A percentile compares a stretch with the other conserved stretches of the same genome.
Conservation (phyloP, 2,113 vertebrate genomes). For the Xiphorhynchus elegans region DNA sequence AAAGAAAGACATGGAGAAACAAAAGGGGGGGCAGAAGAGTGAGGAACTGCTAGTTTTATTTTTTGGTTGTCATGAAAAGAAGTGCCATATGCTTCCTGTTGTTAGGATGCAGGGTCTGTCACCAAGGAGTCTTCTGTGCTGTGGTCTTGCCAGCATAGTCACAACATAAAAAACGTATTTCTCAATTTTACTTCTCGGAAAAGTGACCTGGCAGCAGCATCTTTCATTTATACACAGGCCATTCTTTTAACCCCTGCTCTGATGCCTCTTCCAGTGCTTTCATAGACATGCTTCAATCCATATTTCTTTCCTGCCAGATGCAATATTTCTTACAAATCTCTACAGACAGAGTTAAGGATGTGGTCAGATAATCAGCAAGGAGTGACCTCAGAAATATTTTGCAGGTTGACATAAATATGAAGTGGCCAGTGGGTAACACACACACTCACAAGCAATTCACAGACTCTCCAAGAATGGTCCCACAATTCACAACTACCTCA, state of each 20-base stretch:
- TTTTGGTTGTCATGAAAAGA: neutral
- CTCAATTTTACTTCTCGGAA: neutral
- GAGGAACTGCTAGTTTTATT: neutral
- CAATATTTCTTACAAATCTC: neutral
- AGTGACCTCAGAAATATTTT: neutral
- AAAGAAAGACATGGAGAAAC: neutral
- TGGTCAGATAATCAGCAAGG: neutral
- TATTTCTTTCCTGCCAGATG: neutral
- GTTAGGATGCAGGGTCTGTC: neutral
- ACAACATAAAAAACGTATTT: neutral
- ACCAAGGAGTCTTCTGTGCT: neutral
- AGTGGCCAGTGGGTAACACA: neutral
- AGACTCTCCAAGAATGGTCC: neutral
- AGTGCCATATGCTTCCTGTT: neutral
- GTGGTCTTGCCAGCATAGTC: neutral
- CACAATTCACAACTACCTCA: neutral
- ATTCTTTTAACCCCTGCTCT: neutral
- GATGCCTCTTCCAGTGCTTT: neutral
- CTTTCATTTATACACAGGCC: neutral
- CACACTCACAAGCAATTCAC: accelerated
- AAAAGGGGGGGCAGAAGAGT: no score
- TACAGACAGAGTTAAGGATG: neutral
- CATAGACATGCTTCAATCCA: neutral
- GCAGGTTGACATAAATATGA: neutral
- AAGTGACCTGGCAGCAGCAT: neutral